A percentile compares a stretch with the other conserved stretches of the same genome.
Conservation (phyloP, 2,797 vertebrate species). For the Lepus oiostolus region DNA sequence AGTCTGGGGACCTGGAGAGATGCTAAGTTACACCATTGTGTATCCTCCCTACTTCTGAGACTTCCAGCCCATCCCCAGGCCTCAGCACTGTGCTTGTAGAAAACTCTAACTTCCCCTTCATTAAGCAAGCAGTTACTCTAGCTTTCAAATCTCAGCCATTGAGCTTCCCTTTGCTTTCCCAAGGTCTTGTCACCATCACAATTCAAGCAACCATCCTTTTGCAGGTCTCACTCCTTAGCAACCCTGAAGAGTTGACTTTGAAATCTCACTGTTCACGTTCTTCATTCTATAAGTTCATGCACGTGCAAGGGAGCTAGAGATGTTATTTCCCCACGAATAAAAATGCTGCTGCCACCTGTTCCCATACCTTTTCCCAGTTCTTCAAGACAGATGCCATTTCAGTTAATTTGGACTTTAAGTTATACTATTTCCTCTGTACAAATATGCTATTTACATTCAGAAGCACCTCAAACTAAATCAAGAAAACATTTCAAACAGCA, state of each 20-base stretch:
- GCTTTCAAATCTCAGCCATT: background rate
- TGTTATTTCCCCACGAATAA: background rate
- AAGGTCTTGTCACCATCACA: background rate
- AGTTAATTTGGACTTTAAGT: constrained; percentile 65
- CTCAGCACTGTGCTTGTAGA: background rate
- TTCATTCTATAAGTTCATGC: background rate
- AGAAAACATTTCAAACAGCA: background rate
- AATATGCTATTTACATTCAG: constrained; percentile 15
- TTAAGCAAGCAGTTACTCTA: constrained; percentile 8
- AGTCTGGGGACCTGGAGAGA: too few species aligned
- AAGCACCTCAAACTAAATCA: constrained; percentile 51
- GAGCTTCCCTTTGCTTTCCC: background rate
- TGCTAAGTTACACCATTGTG: too few species aligned
- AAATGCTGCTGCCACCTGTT: constrained; percentile 21
- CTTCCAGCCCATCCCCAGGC: background rate
- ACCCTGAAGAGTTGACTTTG: background rate
- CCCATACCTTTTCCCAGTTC: background rate
- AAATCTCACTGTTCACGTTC: constrained; percentile 11
- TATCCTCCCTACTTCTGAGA: background rate
- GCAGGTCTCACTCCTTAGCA: constrained; percentile 7
- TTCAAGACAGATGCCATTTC: constrained; percentile 21
- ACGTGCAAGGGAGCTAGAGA: constrained; percentile 21
- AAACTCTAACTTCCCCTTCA: background rate
- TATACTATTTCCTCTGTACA: constrained; percentile 9
- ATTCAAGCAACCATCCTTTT: background rate